Percentiles rank a stretch among this genome's conserved stretches.
Evolutionary conservation across 2,888 invertebrate genomes (phyloP).

Genomic region (Dichetophora obliterata): DNA sequence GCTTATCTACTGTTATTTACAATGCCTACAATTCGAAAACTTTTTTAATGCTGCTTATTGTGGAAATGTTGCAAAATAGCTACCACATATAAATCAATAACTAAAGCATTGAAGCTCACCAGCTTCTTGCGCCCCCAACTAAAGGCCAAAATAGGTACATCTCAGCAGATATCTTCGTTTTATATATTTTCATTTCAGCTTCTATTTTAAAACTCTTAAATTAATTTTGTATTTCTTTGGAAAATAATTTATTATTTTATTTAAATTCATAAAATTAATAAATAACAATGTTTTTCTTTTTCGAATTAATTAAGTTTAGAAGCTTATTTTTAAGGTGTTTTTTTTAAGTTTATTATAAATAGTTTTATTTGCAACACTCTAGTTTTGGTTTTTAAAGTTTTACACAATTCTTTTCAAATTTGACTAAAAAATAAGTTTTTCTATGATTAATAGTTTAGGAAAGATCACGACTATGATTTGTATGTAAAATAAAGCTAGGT

Average conservation of each 20-base stretch:
- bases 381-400: neutral
- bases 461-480: slow-evolving; percentile 54
- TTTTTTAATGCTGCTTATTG: no score
- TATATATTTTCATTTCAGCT: neutral
- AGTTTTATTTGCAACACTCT: neutral
- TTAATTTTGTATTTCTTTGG: slow-evolving; percentile 11
- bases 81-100: no score
- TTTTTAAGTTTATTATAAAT: slow-evolving; percentile 22
- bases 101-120: no score
- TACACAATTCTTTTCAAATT: neutral
- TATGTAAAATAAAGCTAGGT: slow-evolving; percentile 58
- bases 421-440: slow-evolving; percentile 13
- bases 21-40: no score
- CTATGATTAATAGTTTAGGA: neutral
- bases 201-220: neutral
- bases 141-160: no score
- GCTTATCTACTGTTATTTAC: no score
- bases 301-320: neutral
- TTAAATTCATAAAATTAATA: slow-evolving; percentile 1
- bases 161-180: no score
- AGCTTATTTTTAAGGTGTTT: neutral
- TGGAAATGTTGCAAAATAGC: no score
- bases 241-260: slow-evolving; percentile 15
- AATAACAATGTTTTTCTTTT: neutral
- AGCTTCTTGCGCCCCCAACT: no score